Evolutionary conservation across 1,140 invertebrate species (phyloP), one percentile per base, ranked within the genome.

Genomic region (Cotesia glomerata): DNA sequence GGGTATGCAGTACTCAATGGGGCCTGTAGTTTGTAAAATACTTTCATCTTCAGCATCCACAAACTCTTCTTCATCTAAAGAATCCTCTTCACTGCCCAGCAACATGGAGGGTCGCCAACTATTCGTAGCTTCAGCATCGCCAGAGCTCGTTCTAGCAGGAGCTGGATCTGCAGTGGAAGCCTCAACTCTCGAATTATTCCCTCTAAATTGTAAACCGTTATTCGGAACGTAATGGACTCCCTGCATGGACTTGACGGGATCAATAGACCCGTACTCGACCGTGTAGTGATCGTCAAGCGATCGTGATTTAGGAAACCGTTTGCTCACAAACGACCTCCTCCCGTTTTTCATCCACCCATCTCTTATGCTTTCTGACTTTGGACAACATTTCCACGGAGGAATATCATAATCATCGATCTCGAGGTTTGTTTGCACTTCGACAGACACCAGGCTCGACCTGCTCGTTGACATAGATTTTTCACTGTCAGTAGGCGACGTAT

Each of bases 401-500:
- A 72, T 62, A 16, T 66, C n/a, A 58, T 72, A 45, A 49, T 36
- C 51, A 9, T 85, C 80, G 0, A n/a, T 18, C 13, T 86, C 82
- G 14, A 86, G 82, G 59, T 81, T 84, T 11, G 85, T 87, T 73
- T 87, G 86, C 26, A 87, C 82, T 49, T 84, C 69, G 0, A 86
- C 82, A 1, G 84, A 87, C 35, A 85, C 79, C 39, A 45, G 11
- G 39, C 79, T 84, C 13, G 68, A 78, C 11, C 80, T 83, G 59
- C 82, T 85, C 1, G 76, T 77, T 0, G 78, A 78, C 32, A 79
- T 81, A 11, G 79, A 83, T 64, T 81, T 64, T 49, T 78, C 74
- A 63, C 81, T 85, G 3, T 75, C 74, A 1, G 74, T 71, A 0
- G 84, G 84, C 26, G 85, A 81, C 0, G 85, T 87, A 39, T 86